Conservation (phyloP, 2,113 vertebrate genomes). For the Excalfactoria chinensis region DNA sequence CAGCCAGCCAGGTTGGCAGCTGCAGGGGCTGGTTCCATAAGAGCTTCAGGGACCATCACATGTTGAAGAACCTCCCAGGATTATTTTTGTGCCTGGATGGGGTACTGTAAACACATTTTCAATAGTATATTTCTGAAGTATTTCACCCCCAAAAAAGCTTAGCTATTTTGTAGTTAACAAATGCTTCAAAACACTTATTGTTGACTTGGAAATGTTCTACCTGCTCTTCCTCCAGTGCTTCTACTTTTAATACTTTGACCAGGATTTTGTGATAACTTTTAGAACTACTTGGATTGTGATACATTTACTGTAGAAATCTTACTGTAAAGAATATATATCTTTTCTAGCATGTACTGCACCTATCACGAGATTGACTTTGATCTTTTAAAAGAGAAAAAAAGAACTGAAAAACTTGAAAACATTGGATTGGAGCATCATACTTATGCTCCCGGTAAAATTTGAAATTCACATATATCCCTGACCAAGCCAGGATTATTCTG, state of each 20-base stretch:
- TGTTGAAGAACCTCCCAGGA: neutral
- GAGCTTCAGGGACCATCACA: fast-evolving
- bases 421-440: neutral
- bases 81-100: neutral
- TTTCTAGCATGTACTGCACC: neutral
- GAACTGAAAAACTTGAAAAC: neutral
- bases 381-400: neutral
- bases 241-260: neutral
- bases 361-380: neutral
- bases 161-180: neutral
- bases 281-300: neutral
- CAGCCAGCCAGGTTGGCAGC: neutral
- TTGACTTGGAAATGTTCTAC: neutral
- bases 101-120: neutral
- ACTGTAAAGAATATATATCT: neutral
- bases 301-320: neutral
- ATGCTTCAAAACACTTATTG: neutral
- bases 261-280: neutral
- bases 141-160: neutral
- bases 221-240: neutral
- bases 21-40: fast-evolving
- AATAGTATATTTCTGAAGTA: neutral
- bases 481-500: neutral
- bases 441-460: neutral
- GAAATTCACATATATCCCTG: neutral